Evolutionary conservation across 2,797 vertebrate species (phyloP), one percentile per base, ranked within the genome.

Genomic region (Myotis myotis): DNA sequence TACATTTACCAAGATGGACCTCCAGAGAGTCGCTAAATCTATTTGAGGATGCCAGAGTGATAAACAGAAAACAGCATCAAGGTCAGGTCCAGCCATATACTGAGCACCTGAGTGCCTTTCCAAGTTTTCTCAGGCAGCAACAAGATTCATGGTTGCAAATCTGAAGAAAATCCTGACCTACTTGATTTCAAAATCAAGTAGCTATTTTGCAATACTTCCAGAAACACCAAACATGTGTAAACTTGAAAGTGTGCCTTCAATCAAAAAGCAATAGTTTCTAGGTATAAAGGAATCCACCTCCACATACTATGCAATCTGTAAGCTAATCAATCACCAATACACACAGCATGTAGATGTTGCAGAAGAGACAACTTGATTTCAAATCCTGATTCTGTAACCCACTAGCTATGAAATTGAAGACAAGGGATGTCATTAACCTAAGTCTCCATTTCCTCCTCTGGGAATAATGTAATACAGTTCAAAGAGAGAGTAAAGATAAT

Each of bases 191-290:
- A 86, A 92, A 89, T 53, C 8, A 66, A 5, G 47, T 33, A 80
- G n/a, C 33, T 80, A 70, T 62, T 75, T 49, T 68, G 53, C 28
- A 30, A 64, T 20, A 9, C 41, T 93, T 87, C 30, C 82, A 79
- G 71, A 90, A 64, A 57, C 49, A 66, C 15, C 64, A 90, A 49
- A 49, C 47, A 36, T 38, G 30, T 75, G 33, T 80, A 75, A 53
- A 86, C 53, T 75, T 84, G 22, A 75, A 86, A 89, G 23, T 66
- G 15, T 89, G 72, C 33, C 76, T 93, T 95, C n/a, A 36, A 60
- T 87, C 55, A 87, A 51, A 71, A 89, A 90, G 55, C 15, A 72
- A 33, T 83, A 15, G 17, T 89, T 76, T 17, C 23, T 64, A 81
- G 12, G 8, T 64, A 70, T n/a, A 66, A 80, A 89, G 80, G 33